phyloP scores from a whole-genome alignment of 2,888 invertebrate genomes.

The Teleiodes luculella region DNA sequence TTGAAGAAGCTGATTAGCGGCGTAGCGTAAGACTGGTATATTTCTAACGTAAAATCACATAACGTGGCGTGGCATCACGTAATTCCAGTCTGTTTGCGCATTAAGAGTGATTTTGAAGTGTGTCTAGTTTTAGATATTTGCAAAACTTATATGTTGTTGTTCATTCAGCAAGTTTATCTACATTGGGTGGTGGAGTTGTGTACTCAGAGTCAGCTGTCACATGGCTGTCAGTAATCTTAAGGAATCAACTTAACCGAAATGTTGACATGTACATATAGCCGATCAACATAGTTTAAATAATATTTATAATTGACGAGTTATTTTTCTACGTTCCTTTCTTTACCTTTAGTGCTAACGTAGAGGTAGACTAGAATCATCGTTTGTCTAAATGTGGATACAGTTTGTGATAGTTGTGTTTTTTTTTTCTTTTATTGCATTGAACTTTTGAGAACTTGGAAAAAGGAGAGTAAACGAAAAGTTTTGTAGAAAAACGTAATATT shows the following conservation, averaged over 20 bases:
- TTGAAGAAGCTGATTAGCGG: no score
- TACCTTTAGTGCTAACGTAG: conserved; percentile 51
- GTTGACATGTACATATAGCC: conserved; percentile 76
- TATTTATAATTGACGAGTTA: conserved; percentile 73
- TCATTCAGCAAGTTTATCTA: conserved; percentile 59
- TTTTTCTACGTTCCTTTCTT: conserved; percentile 75
- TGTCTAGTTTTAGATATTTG: not conserved
- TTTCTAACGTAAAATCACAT: no score
- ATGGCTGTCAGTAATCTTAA: conserved; percentile 79
- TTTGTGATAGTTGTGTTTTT: conserved; percentile 2
- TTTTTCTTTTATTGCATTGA: not conserved
- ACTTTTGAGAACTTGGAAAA: no score
- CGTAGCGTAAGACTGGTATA: no score
- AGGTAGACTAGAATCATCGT: conserved; percentile 33
- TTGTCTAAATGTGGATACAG: not conserved
- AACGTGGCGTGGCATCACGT: no score
- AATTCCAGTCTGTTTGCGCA: no score
- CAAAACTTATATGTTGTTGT: no score
- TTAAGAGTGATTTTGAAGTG: not conserved
- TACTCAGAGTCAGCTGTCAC: conserved; percentile 78
- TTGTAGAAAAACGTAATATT: not conserved
- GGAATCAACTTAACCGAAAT: conserved; percentile 69
- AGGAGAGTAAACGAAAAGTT: no score
- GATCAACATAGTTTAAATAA: conserved; percentile 76
- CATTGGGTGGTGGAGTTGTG: conserved; percentile 62